These are phyloP conservation scores for Folsomia candida DNA, from an alignment of 2,888 invertebrate genomes.

Conservation along the genomic window DNA sequence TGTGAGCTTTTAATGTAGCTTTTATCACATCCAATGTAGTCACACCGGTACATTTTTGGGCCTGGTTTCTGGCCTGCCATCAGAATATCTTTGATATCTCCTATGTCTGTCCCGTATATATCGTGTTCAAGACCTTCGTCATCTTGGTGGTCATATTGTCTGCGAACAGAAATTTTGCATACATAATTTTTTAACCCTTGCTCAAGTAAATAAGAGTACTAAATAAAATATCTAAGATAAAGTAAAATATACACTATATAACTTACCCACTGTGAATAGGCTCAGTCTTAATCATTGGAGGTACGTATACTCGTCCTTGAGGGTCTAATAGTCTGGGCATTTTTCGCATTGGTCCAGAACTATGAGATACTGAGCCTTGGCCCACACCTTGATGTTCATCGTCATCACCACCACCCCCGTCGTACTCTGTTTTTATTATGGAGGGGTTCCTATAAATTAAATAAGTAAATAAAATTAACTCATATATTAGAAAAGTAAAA, in stretches of 20 bases:
- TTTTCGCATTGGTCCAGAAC: neutral
- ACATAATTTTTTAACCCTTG: neutral
- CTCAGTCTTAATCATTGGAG: slow-evolving; percentile 2
- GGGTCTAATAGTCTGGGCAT: slow-evolving; percentile 12
- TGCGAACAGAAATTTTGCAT: neutral
- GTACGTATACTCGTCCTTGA: slow-evolving; percentile 8
- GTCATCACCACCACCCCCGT: neutral
- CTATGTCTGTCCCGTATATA: neutral
- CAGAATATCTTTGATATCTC: neutral
- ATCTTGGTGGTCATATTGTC: neutral
- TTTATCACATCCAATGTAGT: slow-evolving; percentile 12
- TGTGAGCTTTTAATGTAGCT: slow-evolving; percentile 16
- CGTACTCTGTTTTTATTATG: neutral
- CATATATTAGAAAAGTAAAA: no score
- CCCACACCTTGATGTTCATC: neutral
- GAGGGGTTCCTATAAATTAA: neutral
- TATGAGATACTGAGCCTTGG: neutral
- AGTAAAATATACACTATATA: neutral
- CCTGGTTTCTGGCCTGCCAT: slow-evolving; percentile 5
- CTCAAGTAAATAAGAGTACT: neutral
- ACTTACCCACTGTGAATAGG: neutral
- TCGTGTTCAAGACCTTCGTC: neutral
- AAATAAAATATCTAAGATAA: neutral
- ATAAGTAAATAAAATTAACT: neutral
- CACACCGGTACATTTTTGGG: slow-evolving; percentile 14